Base-by-base conservation (phyloP, 2,888 invertebrate genomes). In the Cerastis rubricosa region DNA sequence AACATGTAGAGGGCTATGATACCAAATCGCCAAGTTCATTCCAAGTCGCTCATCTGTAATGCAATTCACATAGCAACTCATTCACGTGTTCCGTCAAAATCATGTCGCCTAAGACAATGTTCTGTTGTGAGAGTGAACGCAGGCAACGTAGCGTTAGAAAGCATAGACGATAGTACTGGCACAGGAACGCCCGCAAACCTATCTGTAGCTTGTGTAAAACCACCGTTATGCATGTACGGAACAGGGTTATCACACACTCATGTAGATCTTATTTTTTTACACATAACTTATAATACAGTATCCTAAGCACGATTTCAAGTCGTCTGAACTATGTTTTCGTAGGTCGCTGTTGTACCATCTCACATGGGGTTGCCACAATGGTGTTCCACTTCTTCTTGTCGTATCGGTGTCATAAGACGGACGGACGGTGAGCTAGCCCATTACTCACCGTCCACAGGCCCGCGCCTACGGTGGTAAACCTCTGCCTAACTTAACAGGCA, bases 171-270 rank as follows among this genome's bases (percentile, higher is more conserved):
- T 78, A 76, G 68, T 72, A 68, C 71, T 45, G 40, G 43, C 61
- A 64, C 68, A 85, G 45, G 51, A 12, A 22, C 49, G 66, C 76
- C 63, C 57, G 65, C 79, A 73, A 75, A 74, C 57, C 76, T 87
- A 86, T 72, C 74, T 64, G 76, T 85, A 87, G 67, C 71, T 68
- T 35, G 65, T 79, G 76, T 80, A 79, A 74, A 85, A 83, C 79
- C 77, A 87, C 69, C 74, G 83, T 71, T 77, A 77, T 87, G 51
- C 75, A 81, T 85, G 78, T 73, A 71, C n/a, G 35, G 0, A 0
- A 2, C 71, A 82, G 87, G 87, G 87, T 35, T 87, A 73, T 2
- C 47, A n/a, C n/a, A 43, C 6, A 3, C 59, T 35, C 3, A 47
- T 57, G 12, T 64, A 19, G 17, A 17, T n/a, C n/a, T 25, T 1